These are phyloP conservation scores for Sylvicola cinctus DNA, from an alignment of 2,888 invertebrate species.

Conservation along the genomic window DNA sequence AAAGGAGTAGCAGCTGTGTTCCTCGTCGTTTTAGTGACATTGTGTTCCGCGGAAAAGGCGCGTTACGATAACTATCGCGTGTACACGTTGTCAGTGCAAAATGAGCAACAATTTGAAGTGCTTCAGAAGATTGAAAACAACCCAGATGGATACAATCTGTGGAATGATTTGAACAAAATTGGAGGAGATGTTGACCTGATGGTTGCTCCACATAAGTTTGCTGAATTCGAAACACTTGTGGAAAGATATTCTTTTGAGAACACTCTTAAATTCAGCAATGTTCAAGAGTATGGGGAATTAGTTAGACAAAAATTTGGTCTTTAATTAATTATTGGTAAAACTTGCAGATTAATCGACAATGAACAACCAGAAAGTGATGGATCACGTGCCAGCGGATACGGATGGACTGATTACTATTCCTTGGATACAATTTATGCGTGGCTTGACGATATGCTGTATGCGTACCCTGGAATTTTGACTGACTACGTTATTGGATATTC, in stretches of 20 bases:
- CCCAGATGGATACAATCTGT: conserved; percentile 10
- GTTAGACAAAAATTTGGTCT: conserved; percentile 3
- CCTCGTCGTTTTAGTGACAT: too few species aligned
- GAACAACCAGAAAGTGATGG: conserved; percentile 9
- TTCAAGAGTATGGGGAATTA: conserved; percentile 18
- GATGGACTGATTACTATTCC: conserved; percentile 11
- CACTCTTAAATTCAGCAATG: conserved; percentile 17
- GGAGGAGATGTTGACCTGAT: conserved; percentile 28
- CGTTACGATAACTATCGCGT: conserved; percentile 20
- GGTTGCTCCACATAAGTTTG: conserved; percentile 18
- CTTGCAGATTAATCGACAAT: conserved; percentile 19
- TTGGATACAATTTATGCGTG: conserved; percentile 26
- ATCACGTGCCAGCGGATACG: conserved; percentile 11
- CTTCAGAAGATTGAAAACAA: conserved; percentile 17
- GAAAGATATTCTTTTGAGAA: conserved; percentile 10
- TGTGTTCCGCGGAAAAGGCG: conserved; percentile 8
- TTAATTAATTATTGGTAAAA: neutral
- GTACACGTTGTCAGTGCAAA: conserved; percentile 23
- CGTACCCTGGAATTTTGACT: conserved; percentile 23
- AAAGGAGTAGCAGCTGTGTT: too few species aligned
- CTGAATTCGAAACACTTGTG: conserved; percentile 14
- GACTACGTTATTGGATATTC: conserved; percentile 25
- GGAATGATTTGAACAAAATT: conserved; percentile 6
- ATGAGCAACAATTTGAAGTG: conserved; percentile 27
- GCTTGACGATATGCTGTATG: conserved; percentile 25